These are phyloP conservation scores for Mobula birostris DNA, from an alignment of 2,113 vertebrate species.

Conservation along the genomic window DNA sequence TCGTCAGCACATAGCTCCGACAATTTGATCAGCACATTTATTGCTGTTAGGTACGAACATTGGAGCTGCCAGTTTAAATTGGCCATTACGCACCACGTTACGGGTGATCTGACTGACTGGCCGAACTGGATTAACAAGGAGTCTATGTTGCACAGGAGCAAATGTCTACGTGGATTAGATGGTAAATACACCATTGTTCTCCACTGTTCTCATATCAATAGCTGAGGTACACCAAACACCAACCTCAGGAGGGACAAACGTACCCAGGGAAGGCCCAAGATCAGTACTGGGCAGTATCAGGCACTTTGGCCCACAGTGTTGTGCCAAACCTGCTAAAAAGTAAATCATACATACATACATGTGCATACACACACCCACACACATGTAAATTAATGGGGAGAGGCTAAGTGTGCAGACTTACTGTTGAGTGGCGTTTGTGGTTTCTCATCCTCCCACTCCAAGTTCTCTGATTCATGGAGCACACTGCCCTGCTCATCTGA, in stretches of 20 bases:
- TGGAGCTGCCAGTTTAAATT: neutral
- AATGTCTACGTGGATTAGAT: neutral
- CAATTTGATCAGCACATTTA: neutral
- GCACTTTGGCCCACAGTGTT: too few species aligned
- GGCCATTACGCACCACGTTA: neutral
- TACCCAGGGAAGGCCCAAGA: neutral
- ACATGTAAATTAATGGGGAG: neutral
- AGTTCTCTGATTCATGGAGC: slow-evolving; percentile 48
- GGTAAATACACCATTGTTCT: neutral
- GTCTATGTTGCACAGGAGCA: neutral
- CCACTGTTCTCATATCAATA: neutral
- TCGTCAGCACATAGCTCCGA: too few species aligned
- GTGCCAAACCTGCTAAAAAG: too few species aligned
- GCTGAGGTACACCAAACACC: neutral
- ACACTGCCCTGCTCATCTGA: slow-evolving; percentile 57
- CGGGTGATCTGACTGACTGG: neutral
- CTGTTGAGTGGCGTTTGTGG: slow-evolving; percentile 60
- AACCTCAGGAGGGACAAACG: neutral
- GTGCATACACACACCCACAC: too few species aligned
- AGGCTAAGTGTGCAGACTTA: slow-evolving; percentile 47
- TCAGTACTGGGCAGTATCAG: neutral
- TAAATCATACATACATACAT: too few species aligned
- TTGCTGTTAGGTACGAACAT: neutral
- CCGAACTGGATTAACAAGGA: neutral
- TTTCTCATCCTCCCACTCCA: slow-evolving; percentile 49